These are phyloP conservation scores for Crossaster papposus DNA, from an alignment of 53 echinoderm and acorn worm genomes.

Conservation along the genomic window DNA sequence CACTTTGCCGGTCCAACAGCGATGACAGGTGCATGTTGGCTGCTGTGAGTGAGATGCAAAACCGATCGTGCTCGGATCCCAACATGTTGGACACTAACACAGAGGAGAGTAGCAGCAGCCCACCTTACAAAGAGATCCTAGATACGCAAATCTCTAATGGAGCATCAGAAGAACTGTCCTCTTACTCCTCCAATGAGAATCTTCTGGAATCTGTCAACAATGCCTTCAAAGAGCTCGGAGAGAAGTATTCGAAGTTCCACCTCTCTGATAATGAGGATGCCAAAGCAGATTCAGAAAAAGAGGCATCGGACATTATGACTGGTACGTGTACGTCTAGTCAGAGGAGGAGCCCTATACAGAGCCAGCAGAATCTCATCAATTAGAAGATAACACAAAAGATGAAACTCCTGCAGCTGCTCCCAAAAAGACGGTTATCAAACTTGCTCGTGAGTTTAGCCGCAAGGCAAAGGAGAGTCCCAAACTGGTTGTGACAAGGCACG, in stretches of 20 bases:
- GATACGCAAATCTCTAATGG: conserved; percentile 64
- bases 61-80: conserved; percentile 77
- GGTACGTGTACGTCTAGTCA: background rate
- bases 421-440: conserved; percentile 36
- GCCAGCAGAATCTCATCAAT: conserved; percentile 18
- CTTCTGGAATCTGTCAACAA: conserved; percentile 78
- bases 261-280: conserved; percentile 24
- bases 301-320: conserved; percentile 34
- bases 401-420: conserved; percentile 23
- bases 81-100: conserved; percentile 78
- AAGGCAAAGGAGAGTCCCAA: conserved; percentile 46
- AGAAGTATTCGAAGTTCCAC: conserved; percentile 69
- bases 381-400: conserved; percentile 22
- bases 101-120: conserved; percentile 53
- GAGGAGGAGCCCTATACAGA: conserved; percentile 12
- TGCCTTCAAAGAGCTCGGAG: conserved; percentile 74
- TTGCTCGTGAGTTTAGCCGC: conserved; percentile 63
- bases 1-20: conserved; percentile 68
- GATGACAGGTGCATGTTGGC: conserved; percentile 67
- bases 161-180: conserved; percentile 60
- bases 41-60: conserved; percentile 60
- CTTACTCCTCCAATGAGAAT: conserved; percentile 80
- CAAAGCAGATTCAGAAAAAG: conserved; percentile 20
- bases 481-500: conserved; percentile 17
- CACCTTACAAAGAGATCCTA: conserved; percentile 9